Percentiles rank a stretch among this genome's conserved stretches.
Conservation (phyloP, 2,113 vertebrate species). For the Stomatorhinus ivindoensis region DNA sequence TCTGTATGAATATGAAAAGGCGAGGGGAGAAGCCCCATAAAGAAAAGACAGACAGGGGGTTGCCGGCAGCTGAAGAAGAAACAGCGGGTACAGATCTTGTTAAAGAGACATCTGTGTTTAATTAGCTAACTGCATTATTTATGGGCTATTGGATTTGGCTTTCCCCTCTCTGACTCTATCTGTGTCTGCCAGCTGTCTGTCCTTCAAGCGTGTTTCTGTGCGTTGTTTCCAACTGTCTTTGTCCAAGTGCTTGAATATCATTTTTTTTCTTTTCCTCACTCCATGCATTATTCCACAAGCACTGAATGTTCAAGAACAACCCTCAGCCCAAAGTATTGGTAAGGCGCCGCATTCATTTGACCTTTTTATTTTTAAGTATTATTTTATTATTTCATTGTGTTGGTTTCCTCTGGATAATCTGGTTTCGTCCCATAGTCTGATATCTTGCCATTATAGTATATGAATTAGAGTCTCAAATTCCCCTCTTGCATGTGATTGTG, state of each 20-base stretch:
- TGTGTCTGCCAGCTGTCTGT: background rate
- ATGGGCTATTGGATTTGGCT: background rate
- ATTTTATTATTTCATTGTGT: background rate
- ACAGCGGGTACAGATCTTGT: conserved; percentile 38
- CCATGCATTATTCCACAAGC: conserved; percentile 13
- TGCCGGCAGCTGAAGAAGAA: conserved; percentile 15
- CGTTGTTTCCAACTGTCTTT: background rate
- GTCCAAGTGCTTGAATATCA: background rate
- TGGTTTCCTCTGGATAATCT: background rate
- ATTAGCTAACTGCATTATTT: background rate
- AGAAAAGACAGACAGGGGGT: conserved; percentile 20
- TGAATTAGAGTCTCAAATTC: background rate
- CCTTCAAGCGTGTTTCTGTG: background rate
- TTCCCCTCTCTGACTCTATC: background rate
- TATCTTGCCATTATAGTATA: background rate
- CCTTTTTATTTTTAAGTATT: background rate
- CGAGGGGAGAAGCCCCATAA: conserved; percentile 17
- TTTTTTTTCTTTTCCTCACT: background rate
- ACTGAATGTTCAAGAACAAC: conserved; percentile 21
- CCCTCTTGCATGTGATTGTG: background rate
- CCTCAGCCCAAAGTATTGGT: conserved; percentile 16
- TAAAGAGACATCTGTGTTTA: conserved; percentile 3
- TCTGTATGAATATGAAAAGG: conserved; percentile 16
- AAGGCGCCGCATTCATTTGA: background rate
- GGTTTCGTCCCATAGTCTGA: background rate